These are phyloP conservation scores for Bombus vancouverensis DNA, from an alignment of 1,140 invertebrate genomes.

Conservation along the genomic window DNA sequence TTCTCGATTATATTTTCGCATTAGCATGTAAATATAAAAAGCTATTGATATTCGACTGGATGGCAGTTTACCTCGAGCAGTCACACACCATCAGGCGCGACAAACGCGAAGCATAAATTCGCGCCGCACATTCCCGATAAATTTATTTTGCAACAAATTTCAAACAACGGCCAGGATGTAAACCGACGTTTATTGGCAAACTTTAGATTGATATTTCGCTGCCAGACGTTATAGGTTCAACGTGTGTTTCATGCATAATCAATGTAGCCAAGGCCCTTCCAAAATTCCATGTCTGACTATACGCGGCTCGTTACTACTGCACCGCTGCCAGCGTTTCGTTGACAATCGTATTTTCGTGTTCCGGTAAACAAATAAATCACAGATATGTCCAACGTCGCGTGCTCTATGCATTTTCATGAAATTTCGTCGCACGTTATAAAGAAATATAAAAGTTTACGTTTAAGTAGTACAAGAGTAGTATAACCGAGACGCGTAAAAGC, in stretches of 20 bases:
- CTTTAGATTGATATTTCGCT: conserved; percentile 53
- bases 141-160: conserved; percentile 42
- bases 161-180: not conserved
- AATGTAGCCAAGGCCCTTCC: conserved; percentile 10
- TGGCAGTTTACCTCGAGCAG: no score
- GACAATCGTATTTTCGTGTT: not conserved
- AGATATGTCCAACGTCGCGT: not conserved
- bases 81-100: not conserved
- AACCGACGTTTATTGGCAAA: conserved; percentile 48
- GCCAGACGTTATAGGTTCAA: conserved; percentile 22
- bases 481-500: no score
- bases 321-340: not conserved
- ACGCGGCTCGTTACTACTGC: not conserved
- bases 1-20: not conserved
- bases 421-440: no score
- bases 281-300: conserved; percentile 17
- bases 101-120: conserved; percentile 20
- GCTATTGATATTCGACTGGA: not conserved
- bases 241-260: conserved; percentile 32
- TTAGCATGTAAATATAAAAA: not conserved
- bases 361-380: no score
- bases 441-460: no score
- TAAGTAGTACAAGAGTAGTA: no score
- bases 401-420: not conserved
- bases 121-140: not conserved